These are phyloP conservation scores for Dendrolimus kikuchii DNA, from an alignment of 1,140 invertebrate genomes.

Conservation along the genomic window DNA sequence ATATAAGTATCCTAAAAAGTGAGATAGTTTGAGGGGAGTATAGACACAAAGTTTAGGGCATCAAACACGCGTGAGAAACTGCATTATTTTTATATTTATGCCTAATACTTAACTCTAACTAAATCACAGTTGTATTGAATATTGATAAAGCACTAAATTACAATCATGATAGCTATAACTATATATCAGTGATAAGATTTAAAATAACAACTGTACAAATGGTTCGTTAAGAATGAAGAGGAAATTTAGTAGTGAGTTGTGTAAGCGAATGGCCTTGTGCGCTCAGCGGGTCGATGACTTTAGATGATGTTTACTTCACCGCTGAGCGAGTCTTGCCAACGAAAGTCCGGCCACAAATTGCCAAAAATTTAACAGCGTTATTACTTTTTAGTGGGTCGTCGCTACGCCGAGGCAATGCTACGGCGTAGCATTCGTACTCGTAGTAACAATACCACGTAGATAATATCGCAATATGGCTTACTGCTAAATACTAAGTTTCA, in stretches of 20 bases:
- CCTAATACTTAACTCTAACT: no score
- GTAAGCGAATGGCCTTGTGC: slow-evolving; percentile 58
- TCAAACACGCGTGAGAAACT: no score
- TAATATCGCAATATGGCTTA: no score
- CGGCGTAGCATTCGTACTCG: not conserved
- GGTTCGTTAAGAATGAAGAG: slow-evolving; percentile 21
- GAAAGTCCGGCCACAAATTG: slow-evolving; percentile 33
- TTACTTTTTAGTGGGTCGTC: not conserved
- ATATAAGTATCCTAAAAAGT: no score
- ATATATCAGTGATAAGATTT: no score
- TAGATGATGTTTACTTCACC: slow-evolving; percentile 58
- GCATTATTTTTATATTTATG: no score
- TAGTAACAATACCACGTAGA: not conserved
- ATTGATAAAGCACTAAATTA: no score
- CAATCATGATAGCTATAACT: no score
- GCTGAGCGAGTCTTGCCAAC: slow-evolving; percentile 43
- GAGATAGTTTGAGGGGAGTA: no score
- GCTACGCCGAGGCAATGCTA: not conserved
- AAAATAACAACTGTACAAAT: slow-evolving; percentile 2
- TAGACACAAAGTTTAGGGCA: no score
- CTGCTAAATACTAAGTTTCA: no score
- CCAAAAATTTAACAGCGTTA: slow-evolving; percentile 3
- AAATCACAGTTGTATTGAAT: no score
- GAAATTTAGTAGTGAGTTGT: slow-evolving; percentile 44
- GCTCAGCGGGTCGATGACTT: slow-evolving; percentile 51